Base-by-base conservation (phyloP, 2,888 invertebrate species). In the Drosophila acutilabella region DNA sequence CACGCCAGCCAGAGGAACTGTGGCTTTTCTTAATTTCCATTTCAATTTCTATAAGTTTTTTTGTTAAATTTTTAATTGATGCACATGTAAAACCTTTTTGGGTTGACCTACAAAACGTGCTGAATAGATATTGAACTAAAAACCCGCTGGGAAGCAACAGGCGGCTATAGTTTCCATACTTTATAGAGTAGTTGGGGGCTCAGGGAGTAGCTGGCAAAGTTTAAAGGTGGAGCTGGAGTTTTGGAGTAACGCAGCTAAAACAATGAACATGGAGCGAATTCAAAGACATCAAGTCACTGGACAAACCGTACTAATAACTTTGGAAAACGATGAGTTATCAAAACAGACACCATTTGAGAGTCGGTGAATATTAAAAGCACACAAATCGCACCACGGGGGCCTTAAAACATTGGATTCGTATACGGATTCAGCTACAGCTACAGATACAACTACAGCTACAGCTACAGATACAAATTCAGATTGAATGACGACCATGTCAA, bases 361-460 rank as follows among this genome's bases (percentile, higher is more conserved):
- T 70, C 86, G 83, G 86, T 86, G 87, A 80, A 84, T 86, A 84
- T 85, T 81, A 84, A 85, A 84, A 83, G 84, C 86, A 83, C 84
- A 86, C 87, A 79, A 80, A 83, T 76, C 81, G 77, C 86, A 57
- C 86, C 81, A 74, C 71, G 83, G 83, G 86, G 86, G 83, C 81
- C 78, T 80, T 30, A 74, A 78, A 74, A 71, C 72, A 74, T 58
- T 20, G 23, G 48, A 26, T 40, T 33, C 50, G 20, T 13, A 36
- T 36, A 36, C 13, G 13, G 4, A 36, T 36, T 36, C 36, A 36
- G 36, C 7, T 36, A 36, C 13, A 8, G 4, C 7, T 11, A 5
- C 33, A n/a, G n/a, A n/a, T n/a, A n/a, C n/a, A 13, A 0, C 11
- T 36, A 59, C 42, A 57, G 62, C 51, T 60, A 30, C 36, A 36